phyloP scores from a whole-genome alignment of 2,888 invertebrate genomes.

The Idaea biselata region DNA sequence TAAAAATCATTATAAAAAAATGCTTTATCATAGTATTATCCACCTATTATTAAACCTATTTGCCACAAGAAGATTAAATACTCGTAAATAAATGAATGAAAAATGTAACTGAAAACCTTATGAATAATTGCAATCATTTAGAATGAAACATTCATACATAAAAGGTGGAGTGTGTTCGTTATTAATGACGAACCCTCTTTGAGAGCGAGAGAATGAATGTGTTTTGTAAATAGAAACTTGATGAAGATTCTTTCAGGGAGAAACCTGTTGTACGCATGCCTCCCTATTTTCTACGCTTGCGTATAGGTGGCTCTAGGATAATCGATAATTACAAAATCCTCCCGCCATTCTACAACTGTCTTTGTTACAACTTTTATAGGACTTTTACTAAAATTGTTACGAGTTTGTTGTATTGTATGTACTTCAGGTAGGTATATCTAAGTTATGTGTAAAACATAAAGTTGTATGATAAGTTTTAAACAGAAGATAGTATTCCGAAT shows the following conservation, averaged over 20 bases:
- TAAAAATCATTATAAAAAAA: too few relatives aligned
- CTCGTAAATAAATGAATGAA: not conserved
- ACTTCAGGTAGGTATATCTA: too few relatives aligned
- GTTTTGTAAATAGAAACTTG: constrained; percentile 30
- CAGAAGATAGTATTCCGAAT: not conserved
- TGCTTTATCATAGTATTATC: too few relatives aligned
- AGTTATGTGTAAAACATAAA: too few relatives aligned
- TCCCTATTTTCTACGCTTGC: constrained; percentile 28
- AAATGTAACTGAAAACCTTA: not conserved
- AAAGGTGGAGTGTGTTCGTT: constrained; percentile 10
- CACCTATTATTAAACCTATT: too few relatives aligned
- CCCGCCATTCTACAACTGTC: constrained; percentile 29
- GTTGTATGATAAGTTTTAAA: not conserved
- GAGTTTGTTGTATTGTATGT: not conserved
- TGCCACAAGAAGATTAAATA: too few relatives aligned
- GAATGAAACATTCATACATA: constrained; percentile 2
- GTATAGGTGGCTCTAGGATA: constrained; percentile 13
- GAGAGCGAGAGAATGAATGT: constrained; percentile 26
- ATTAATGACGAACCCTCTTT: constrained; percentile 15
- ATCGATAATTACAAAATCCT: constrained; percentile 41
- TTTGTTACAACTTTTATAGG: not conserved
- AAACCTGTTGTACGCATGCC: constrained; percentile 37
- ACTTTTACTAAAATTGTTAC: not conserved
- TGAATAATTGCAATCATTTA: not conserved
- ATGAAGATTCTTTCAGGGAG: constrained; percentile 25